Base-by-base conservation (phyloP, 1,140 invertebrate genomes). In the Leptopilina clavipes region DNA sequence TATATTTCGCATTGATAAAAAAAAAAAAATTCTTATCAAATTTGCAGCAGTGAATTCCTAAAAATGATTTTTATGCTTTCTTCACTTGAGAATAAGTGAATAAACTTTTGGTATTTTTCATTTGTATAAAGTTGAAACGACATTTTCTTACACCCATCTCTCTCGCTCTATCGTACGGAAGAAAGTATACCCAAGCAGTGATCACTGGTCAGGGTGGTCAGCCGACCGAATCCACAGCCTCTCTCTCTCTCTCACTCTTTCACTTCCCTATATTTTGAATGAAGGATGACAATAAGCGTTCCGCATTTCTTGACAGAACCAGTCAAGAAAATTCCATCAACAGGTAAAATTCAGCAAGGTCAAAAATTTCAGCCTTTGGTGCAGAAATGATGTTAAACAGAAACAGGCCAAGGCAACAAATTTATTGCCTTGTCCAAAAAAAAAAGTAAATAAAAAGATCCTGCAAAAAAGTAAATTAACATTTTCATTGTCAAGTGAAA, bases 171-270 rank as follows among this genome's bases (percentile, higher is more conserved):
- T 76, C 74, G 72, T 71, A 78, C 10, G 73, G 18, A 71, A 70
- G 44, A 73, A 75, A 79, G 72, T 45, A 45, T 45, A n/a, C 14
- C 78, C 83, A 82, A 85, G 84, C 84, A 89, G 84, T 84, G 87
- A 88, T 52, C 48, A 52, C 48, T 52, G 48, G 48, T 52, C 48
- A 52, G 84, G 84, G 82, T 86, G 76, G 73, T 74, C 88, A 86
- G 85, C 87, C 84, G 77, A 85, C 84, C 81, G 83, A 88, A 87
- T 87, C 84, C 79, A 79, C 86, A 84, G 85, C 84, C 81, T 86
- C 78, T 5, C 14, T 12, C n/a, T 1, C 37, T 9, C 37, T 40
- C 37, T 40, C 37, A 8, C 37, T 40, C 37, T 40, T 9, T 40
- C 37, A 31, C 25, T 31, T 31, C 25, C 9, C 37, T 1, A 6